phyloP scores from a whole-genome alignment of 2,113 vertebrate species.

The Gorsachius goisagi region DNA sequence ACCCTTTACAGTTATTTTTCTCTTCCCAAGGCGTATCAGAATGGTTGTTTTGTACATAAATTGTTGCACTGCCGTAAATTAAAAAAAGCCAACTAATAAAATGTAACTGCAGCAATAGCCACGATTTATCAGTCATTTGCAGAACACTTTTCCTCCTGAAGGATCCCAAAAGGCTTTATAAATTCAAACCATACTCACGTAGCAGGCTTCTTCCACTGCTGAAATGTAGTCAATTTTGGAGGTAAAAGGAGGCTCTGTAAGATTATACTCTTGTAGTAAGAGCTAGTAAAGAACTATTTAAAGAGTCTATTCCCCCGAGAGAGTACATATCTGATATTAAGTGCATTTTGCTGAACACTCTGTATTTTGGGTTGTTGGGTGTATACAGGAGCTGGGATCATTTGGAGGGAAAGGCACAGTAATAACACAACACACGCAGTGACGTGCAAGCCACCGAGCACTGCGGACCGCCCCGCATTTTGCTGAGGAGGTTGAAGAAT shows the following conservation, averaged over 20 bases:
- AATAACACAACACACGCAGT: background rate
- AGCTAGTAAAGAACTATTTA: slow-evolving; percentile 35
- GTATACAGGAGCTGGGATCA: background rate
- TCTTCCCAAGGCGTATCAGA: background rate
- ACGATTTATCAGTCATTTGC: slow-evolving; percentile 60
- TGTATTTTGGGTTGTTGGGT: background rate
- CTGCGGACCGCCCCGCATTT: background rate
- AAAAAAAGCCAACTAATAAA: slow-evolving; percentile 32
- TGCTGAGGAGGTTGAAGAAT: background rate
- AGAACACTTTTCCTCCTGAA: slow-evolving; percentile 39
- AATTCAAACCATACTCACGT: slow-evolving; percentile 32
- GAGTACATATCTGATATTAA: slow-evolving; percentile 5
- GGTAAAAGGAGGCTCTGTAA: slow-evolving; percentile 34
- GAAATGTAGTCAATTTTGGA: slow-evolving; percentile 41
- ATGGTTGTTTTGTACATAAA: background rate
- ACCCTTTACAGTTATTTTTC: background rate
- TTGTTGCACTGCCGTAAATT: slow-evolving; percentile 28
- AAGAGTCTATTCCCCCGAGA: background rate
- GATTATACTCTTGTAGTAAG: slow-evolving; percentile 10
- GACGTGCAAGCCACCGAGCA: background rate
- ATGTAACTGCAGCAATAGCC: slow-evolving; percentile 36
- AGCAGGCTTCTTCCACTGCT: background rate
- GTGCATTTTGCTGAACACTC: background rate
- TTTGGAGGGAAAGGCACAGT: accelerated
- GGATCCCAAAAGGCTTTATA: slow-evolving; percentile 49